Conservation (phyloP, 1,140 invertebrate genomes). For the Heliconius eleuchia region DNA sequence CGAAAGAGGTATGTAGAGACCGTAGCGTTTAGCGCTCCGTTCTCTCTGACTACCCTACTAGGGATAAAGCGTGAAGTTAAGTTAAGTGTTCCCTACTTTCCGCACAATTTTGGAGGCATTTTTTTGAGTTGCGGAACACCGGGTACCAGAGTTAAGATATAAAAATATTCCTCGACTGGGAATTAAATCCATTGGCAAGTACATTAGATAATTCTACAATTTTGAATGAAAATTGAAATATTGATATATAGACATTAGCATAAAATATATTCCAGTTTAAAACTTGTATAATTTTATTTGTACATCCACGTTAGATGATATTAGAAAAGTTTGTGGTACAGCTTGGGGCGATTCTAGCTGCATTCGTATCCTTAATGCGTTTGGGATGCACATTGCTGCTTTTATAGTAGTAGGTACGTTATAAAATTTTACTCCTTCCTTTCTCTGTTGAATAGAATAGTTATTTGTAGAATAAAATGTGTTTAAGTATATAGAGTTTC, state of each 20-base stretch:
- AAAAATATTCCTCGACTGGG: too few relatives aligned
- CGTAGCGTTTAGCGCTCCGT: too few relatives aligned
- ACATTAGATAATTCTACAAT: too few relatives aligned
- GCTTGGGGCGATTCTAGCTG: neutral
- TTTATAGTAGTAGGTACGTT: neutral
- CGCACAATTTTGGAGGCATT: too few relatives aligned
- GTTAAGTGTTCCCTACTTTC: too few relatives aligned
- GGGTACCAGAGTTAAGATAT: too few relatives aligned
- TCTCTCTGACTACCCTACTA: too few relatives aligned
- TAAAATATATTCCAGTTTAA: neutral
- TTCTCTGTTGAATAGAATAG: conserved; percentile 3
- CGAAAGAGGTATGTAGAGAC: too few relatives aligned
- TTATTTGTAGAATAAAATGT: conserved; percentile 8
- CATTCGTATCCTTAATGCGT: conserved; percentile 10
- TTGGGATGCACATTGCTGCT: conserved; percentile 4
- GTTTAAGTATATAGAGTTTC: neutral
- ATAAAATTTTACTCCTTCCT: conserved; percentile 8
- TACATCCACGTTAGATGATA: neutral
- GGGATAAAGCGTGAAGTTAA: too few relatives aligned
- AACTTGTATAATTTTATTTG: neutral
- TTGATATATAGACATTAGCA: neutral
- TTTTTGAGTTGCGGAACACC: too few relatives aligned
- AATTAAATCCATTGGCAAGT: too few relatives aligned
- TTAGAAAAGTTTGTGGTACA: conserved; percentile 10
- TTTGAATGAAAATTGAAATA: neutral